A percentile compares a stretch with the other conserved stretches of the same genome.
These are phyloP conservation scores for Prietella phreatophila DNA, from an alignment of 2,113 vertebrate species.

Conservation along the genomic window DNA sequence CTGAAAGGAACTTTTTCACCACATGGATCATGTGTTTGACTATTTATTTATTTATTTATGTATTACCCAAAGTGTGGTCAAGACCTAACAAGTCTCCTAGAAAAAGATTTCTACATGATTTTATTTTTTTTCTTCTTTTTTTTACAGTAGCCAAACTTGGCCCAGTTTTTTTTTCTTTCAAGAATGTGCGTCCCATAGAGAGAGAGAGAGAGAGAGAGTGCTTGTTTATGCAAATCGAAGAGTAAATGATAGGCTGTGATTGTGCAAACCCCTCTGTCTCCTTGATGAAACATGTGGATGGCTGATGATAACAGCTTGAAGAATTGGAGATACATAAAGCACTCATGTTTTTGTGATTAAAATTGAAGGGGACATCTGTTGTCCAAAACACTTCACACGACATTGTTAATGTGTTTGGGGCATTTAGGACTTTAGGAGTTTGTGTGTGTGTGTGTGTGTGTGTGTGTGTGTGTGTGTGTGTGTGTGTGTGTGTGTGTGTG, in stretches of 20 bases:
- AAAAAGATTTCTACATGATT: conserved; percentile 2
- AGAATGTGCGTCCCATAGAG: conserved; percentile 7
- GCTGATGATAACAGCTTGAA: conserved; percentile 35
- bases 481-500: conserved; percentile 8
- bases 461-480: not conserved
- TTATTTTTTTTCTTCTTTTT: not conserved
- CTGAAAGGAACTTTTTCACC: not conserved
- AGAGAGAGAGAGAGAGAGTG: conserved; percentile 3
- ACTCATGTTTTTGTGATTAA: conserved; percentile 46
- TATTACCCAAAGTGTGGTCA: not conserved
- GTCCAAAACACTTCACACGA: conserved; percentile 28
- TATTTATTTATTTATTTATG: not conserved
- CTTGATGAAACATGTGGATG: conserved; percentile 1
- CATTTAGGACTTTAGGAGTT: conserved; percentile 24
- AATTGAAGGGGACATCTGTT: conserved; percentile 48
- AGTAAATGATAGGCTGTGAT: not conserved
- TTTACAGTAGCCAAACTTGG: conserved; percentile 2
- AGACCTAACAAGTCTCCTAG: conserved; percentile 7
- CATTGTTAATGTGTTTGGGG: conserved; percentile 38
- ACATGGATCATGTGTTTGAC: not conserved
- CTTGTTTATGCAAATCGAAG: not conserved
- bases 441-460: not conserved
- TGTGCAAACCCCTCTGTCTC: not conserved
- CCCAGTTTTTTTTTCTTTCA: not conserved
- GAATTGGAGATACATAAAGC: conserved; percentile 49